Base-by-base conservation (phyloP, 2,113 vertebrate genomes). In the human (Homo sapiens) region DNA sequence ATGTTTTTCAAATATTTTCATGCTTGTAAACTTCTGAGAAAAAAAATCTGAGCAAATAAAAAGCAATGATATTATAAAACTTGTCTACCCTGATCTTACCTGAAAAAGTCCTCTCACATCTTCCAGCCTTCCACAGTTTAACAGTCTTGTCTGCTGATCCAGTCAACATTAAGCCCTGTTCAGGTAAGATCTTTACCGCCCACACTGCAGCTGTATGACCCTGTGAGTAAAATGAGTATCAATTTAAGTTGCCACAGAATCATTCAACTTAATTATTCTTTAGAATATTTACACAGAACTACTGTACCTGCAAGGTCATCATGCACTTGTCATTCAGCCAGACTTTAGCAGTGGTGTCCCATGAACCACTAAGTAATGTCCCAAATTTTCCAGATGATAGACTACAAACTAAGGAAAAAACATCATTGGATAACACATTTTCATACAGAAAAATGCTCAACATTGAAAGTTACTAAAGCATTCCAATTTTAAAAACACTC, bases 281-380 rank as follows among this genome's bases (percentile, higher is more conserved):
- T 84, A 89, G 72, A 91, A 88, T 80, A 97, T 20, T 96, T 2
- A 90, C 6, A 30, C 0, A 97, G 40, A 97, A 88, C 16, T 95
- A 94, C 59, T 93, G 52, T 99, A 99, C 99, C 99, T 99, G 99
- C 97, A 99, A 98, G 8, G 99, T 99, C 99, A 99, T 99, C 99
- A 99, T 99, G 98, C 99, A 99, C 97, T 99, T 99, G 96, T 99
- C 99, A 98, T 99, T 99, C 93, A 99, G 99, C 99, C 99, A 99
- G 32, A 99, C 99, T 98, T 99, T 99, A 70, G 99, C 99, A 82
- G 99, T 99, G 1, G 99, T 99, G 97, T 99, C 99, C 99, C 99
- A 99, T 4, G 99, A 99, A 95, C 99, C 99, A 96, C 99, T 99
- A 97, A 99, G 97, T 90, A 99, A 99, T 0, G 99, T 99, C 40